phyloP scores from a whole-genome alignment of 2,888 invertebrate genomes.

The Dolichomitus sp. region DNA sequence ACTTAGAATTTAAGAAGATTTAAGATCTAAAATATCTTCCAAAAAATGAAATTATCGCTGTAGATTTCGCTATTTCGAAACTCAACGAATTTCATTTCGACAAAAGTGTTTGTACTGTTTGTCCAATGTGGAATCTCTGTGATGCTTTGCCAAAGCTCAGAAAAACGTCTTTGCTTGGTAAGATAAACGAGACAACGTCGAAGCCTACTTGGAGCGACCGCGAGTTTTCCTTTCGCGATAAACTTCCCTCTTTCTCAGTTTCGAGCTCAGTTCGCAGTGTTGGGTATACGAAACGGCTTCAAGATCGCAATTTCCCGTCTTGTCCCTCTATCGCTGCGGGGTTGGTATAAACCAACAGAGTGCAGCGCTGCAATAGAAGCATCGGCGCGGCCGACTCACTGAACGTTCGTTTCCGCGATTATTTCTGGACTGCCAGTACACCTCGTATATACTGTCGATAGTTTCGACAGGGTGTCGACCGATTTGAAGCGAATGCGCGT shows the following conservation, averaged over 20 bases:
- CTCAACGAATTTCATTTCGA: neutral
- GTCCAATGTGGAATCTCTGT: neutral
- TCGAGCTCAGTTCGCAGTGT: slow-evolving; percentile 22
- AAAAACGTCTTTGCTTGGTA: neutral
- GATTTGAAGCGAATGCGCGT: slow-evolving; percentile 31
- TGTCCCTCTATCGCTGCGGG: slow-evolving; percentile 34
- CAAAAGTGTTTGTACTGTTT: neutral
- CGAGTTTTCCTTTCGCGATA: neutral
- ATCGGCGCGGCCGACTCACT: slow-evolving; percentile 2
- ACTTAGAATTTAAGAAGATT: too few relatives aligned
- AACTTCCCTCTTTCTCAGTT: slow-evolving; percentile 25
- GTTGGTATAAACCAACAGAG: slow-evolving; percentile 25
- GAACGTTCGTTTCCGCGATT: slow-evolving; percentile 46
- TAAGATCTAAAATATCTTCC: neutral
- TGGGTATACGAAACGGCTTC: slow-evolving; percentile 30
- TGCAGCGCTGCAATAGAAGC: neutral
- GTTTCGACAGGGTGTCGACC: slow-evolving; percentile 49
- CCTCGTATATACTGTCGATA: slow-evolving; percentile 35
- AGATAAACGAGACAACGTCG: neutral
- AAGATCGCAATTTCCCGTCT: slow-evolving; percentile 64
- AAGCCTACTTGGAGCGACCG: neutral
- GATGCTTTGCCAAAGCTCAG: neutral
- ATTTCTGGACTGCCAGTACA: slow-evolving; percentile 31
- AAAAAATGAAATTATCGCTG: neutral
- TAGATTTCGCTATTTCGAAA: neutral